These are phyloP conservation scores for Semicossyphus pulcher DNA, from an alignment of 2,113 vertebrate species.

Conservation along the genomic window DNA sequence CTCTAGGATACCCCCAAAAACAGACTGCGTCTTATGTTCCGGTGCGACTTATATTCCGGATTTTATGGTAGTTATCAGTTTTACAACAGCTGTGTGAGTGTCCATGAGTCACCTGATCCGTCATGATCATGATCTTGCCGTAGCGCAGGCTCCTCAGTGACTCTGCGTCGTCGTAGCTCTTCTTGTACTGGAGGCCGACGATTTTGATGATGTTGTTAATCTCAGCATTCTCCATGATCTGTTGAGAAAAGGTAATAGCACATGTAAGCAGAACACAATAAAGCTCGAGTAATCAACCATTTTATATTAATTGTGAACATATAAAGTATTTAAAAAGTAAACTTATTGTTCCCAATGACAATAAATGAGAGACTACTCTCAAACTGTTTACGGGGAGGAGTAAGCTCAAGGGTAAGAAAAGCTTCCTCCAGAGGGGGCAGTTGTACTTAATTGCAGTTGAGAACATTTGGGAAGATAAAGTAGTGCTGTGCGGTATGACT, in stretches of 20 bases:
- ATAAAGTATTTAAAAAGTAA: too few relatives aligned
- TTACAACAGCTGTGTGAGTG: neutral
- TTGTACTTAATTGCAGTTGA: too few relatives aligned
- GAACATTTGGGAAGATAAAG: too few relatives aligned
- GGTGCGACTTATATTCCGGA: too few relatives aligned
- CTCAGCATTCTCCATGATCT: constrained; percentile 99
- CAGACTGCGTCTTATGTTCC: too few relatives aligned
- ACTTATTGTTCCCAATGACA: neutral
- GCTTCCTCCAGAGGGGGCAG: too few relatives aligned
- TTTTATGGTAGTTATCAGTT: too few relatives aligned
- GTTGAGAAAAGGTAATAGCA: neutral
- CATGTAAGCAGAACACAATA: neutral
- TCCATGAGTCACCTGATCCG: constrained; percentile 90
- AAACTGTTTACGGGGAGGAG: too few relatives aligned
- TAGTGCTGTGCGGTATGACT: too few relatives aligned
- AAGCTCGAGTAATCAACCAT: neutral
- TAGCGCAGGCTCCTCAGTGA: constrained; percentile 94
- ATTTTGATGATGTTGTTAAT: constrained; percentile 99
- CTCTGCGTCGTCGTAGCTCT: constrained; percentile 98
- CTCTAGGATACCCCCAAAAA: too few relatives aligned
- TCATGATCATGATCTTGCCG: constrained; percentile 99
- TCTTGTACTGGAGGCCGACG: constrained; percentile 98
- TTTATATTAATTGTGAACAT: too few relatives aligned
- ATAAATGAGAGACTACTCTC: neutral
- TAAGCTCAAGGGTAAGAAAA: too few relatives aligned